Evolutionary conservation across 2,797 vertebrate genomes (phyloP).

Genomic region (Alouatta caraya): DNA sequence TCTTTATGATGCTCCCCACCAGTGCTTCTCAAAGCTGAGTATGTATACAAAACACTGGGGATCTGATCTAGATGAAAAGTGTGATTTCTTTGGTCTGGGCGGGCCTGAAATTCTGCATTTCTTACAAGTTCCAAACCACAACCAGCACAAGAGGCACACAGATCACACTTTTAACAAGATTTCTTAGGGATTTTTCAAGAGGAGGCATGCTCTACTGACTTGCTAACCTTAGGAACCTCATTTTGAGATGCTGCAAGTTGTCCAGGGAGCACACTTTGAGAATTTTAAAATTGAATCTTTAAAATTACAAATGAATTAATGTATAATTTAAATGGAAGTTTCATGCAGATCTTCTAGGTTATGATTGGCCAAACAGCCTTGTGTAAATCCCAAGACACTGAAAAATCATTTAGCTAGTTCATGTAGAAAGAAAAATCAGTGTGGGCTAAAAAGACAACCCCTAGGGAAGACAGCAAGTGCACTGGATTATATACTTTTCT

Average conservation of each 20-base stretch:
- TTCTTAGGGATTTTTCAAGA: background rate
- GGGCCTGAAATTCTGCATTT: background rate
- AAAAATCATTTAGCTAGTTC: constrained; percentile 5
- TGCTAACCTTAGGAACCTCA: background rate
- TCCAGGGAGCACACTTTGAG: background rate
- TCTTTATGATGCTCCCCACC: background rate
- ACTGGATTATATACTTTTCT: background rate
- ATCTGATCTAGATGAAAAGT: background rate
- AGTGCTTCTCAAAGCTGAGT: background rate
- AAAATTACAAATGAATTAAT: constrained; percentile 37
- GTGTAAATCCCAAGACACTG: background rate
- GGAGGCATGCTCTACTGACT: background rate
- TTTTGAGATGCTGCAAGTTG: background rate
- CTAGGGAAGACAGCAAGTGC: background rate
- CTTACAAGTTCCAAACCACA: background rate
- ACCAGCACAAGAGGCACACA: background rate
- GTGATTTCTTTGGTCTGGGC: background rate
- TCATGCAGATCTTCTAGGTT: background rate
- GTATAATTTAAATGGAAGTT: constrained; percentile 17
- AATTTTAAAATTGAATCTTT: constrained; percentile 20
- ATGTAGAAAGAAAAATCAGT: background rate
- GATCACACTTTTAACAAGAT: background rate
- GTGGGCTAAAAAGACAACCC: background rate
- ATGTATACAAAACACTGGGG: background rate
- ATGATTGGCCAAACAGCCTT: background rate